These are phyloP conservation scores for Emydocephalus ijimae DNA, from an alignment of 2,113 vertebrate genomes.

Conservation along the genomic window DNA sequence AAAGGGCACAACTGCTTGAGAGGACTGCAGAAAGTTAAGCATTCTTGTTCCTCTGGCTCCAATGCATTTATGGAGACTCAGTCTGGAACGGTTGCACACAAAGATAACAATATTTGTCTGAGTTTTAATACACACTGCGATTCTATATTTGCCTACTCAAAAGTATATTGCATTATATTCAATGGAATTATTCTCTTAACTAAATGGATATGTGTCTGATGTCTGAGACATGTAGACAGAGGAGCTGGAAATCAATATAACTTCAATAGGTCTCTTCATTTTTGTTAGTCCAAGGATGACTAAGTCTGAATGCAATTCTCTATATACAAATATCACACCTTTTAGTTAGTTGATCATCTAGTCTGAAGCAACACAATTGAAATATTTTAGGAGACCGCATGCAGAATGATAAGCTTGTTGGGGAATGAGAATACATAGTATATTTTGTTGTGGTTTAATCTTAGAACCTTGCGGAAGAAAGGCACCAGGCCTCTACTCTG, in stretches of 20 bases:
- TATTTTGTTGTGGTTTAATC: slow-evolving; percentile 42
- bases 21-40: not conserved
- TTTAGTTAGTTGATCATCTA: not conserved
- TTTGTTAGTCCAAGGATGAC: not conserved
- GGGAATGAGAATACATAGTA: not conserved
- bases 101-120: not conserved
- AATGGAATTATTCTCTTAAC: not conserved
- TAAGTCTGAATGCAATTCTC: not conserved
- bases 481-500: slow-evolving; percentile 28
- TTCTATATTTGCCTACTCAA: not conserved
- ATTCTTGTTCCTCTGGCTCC: not conserved
- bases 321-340: not conserved
- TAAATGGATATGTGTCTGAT: not conserved
- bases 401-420: slow-evolving; percentile 31
- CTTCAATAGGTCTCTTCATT: not conserved
- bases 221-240: not conserved
- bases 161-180: not conserved
- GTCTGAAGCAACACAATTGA: not conserved
- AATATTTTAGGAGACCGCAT: slow-evolving; percentile 15
- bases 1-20: not conserved
- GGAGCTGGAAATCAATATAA: not conserved
- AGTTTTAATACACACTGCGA: not conserved
- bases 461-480: slow-evolving; percentile 7
- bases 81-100: not conserved
- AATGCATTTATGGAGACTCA: not conserved